Percentiles rank a stretch among this genome's conserved stretches.
Evolutionary conservation across 2,888 invertebrate genomes (phyloP).

Genomic region (Melikaiella ostensackeni): DNA sequence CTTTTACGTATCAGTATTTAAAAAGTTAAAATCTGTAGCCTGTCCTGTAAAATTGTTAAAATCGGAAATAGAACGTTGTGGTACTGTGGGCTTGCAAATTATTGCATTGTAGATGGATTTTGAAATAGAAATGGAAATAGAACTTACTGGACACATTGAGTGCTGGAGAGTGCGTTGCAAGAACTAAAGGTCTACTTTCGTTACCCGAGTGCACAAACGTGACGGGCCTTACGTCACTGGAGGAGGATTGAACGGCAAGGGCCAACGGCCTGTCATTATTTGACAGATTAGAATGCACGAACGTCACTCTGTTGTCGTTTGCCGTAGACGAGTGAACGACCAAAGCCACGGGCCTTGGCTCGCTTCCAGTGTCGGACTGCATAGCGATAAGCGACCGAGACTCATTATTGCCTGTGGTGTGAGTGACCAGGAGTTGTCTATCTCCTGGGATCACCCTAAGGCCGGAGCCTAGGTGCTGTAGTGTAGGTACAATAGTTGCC

Average conservation of each 20-base stretch:
- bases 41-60: no score
- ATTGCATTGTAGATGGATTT: not conserved
- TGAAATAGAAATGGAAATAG: constrained; percentile 13
- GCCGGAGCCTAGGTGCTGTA: constrained; percentile 74
- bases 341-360: constrained; percentile 74
- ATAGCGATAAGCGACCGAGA: constrained; percentile 71
- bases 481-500: constrained; percentile 74
- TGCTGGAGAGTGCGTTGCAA: constrained; percentile 72
- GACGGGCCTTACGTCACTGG: constrained; percentile 72
- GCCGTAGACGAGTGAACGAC: constrained; percentile 74
- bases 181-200: constrained; percentile 71
- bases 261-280: constrained; percentile 75
- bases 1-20: no score
- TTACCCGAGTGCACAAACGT: constrained; percentile 74
- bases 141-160: constrained; percentile 73
- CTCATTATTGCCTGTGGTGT: constrained; percentile 70
- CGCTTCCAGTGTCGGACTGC: constrained; percentile 72
- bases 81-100: no score
- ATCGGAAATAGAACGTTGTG: no score
- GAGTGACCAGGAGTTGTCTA: constrained; percentile 72
- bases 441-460: constrained; percentile 74
- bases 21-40: no score
- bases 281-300: constrained; percentile 74
- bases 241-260: constrained; percentile 74
- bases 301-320: constrained; percentile 74